Evolutionary conservation across 2,113 vertebrate genomes (phyloP).

Genomic region (Thomomys bottae): DNA sequence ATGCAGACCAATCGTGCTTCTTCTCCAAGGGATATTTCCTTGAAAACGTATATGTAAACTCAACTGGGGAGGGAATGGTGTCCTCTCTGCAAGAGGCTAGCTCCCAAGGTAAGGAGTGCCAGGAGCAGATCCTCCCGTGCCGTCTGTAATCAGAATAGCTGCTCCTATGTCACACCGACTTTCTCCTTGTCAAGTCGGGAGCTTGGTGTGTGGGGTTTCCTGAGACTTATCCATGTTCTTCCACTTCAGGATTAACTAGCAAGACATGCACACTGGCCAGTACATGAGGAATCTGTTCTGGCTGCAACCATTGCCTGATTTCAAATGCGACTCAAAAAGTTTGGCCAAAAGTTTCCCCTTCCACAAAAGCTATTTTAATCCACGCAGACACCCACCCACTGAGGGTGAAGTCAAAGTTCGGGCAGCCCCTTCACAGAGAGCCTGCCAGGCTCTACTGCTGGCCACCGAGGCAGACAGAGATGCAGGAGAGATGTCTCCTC

Average conservation of each 20-base stretch:
- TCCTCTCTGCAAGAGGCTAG: neutral
- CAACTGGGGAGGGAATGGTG: neutral
- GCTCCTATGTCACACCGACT: neutral
- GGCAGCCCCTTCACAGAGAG: slow-evolving; percentile 44
- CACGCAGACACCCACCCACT: slow-evolving; percentile 61
- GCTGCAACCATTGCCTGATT: slow-evolving; percentile 6
- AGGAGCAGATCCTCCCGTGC: neutral
- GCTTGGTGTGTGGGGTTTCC: neutral
- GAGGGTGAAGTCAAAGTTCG: slow-evolving; percentile 56
- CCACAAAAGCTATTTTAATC: slow-evolving; percentile 74
- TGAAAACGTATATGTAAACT: neutral
- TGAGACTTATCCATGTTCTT: neutral
- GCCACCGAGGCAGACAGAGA: neutral
- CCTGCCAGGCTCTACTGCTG: neutral
- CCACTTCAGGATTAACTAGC: neutral
- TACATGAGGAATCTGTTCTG: neutral
- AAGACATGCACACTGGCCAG: slow-evolving; percentile 1
- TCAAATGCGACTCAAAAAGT: slow-evolving; percentile 50
- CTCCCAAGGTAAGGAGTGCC: neutral
- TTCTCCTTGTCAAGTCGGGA: neutral
- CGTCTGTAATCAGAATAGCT: neutral
- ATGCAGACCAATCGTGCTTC: neutral
- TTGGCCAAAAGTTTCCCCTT: slow-evolving; percentile 68
- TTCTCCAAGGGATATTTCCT: neutral
- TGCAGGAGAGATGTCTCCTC: neutral